Base-by-base conservation (phyloP, 2,797 vertebrate species). In the Sebastes hopkinsi region DNA sequence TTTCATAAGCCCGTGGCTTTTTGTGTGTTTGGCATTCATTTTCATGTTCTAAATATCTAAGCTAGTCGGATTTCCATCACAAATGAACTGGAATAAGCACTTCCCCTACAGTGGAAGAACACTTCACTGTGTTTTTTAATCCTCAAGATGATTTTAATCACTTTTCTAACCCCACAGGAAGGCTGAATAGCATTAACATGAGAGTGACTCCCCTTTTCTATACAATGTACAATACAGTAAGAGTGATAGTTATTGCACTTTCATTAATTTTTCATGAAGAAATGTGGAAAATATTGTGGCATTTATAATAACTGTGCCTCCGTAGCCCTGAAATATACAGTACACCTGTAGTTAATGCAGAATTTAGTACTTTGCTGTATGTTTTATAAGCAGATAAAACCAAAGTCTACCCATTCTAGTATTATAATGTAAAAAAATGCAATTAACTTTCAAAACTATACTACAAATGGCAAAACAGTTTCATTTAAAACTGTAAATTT, bases 211-310 rank as follows among this genome's bases (percentile, higher is more conserved):
- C 2, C 36, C 23, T 72, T 64, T 42, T 23, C 8, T 5, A 22
- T 46, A 72, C 12, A 54, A 22, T 29, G 56, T 18, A 55, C 20
- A 52, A 52, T 52, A 23, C n/a, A 55, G 27, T 30, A 32, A 60
- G 5, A 81, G 20, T n/a, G 50, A 52, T 20, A 2, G 3, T n/a
- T 54, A 5, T 10, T n/a, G n/a, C 20, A 4, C 58, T 16, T 67
- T 52, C 27, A 74, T 67, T 64, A 3, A 56, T 73, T 81, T 88
- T 69, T 77, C 18, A 77, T 68, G 1, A 67, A 36, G 14, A 69
- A 81, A 69, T 38, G 25, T 23, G 67, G 16, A 64, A 62, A 29
- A 64, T 34, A 81, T 36, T 38, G 22, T 27, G 23, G 56, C 52
- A 22, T 54, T 22, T 54, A 54, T 54, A 54, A 54, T 54, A 54